Conservation (phyloP, 2,113 vertebrate species). For the Mohoua ochrocephala region DNA sequence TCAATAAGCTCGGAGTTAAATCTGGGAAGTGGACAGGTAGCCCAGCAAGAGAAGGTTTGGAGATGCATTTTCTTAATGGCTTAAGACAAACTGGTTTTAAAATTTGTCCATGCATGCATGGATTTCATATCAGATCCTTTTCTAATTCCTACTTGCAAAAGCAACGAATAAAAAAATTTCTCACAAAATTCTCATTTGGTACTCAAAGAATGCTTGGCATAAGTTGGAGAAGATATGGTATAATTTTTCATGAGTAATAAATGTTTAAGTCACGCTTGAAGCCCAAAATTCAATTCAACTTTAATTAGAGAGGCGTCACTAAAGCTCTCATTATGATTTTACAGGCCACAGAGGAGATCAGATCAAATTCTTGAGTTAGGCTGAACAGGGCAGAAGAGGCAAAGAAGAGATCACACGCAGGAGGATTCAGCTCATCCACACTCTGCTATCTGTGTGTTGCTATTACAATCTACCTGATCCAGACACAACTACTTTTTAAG, state of each 20-base stretch:
- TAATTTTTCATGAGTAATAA: constrained; percentile 13
- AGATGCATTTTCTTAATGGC: background rate
- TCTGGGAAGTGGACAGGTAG: background rate
- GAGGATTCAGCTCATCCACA: background rate
- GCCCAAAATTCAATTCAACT: constrained; percentile 22
- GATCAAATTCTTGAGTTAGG: background rate
- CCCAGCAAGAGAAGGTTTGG: background rate
- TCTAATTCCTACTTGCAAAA: background rate
- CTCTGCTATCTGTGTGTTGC: background rate
- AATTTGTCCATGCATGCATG: background rate
- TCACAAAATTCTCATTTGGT: background rate
- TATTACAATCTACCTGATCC: background rate
- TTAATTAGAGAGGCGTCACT: constrained; percentile 35
- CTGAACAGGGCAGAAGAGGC: background rate
- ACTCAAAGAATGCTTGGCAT: background rate
- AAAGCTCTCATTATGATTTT: constrained; percentile 34
- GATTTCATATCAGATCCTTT: background rate
- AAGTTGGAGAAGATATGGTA: background rate
- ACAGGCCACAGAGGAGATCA: constrained; percentile 20
- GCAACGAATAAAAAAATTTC: background rate
- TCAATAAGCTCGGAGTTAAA: background rate
- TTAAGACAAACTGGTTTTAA: background rate
- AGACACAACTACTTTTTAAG: background rate
- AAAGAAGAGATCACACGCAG: background rate
- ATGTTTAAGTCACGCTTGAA: constrained; percentile 32